Percentiles rank a stretch among this genome's conserved stretches.
These are phyloP conservation scores for Amphiprion clarkii DNA, from an alignment of 2,797 vertebrate species.

Conservation along the genomic window DNA sequence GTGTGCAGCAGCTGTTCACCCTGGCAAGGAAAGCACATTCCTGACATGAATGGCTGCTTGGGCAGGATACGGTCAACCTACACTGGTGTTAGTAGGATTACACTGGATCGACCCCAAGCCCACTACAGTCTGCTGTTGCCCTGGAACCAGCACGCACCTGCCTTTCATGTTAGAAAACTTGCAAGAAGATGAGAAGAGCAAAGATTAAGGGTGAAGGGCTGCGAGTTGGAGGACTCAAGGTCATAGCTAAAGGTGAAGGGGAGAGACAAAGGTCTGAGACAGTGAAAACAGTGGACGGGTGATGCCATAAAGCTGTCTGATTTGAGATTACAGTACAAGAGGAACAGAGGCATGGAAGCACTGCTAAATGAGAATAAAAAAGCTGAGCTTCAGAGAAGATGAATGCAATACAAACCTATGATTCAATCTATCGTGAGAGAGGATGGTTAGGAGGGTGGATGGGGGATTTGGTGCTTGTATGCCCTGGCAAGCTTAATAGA, in stretches of 20 bases:
- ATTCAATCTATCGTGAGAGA: constrained; percentile 65
- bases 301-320: constrained; percentile 11
- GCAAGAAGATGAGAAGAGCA: constrained; percentile 14
- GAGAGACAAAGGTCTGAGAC: constrained; percentile 11
- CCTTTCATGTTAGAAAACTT: constrained; percentile 55
- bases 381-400: constrained; percentile 20
- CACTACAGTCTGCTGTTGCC: constrained; percentile 28
- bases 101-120: constrained; percentile 49
- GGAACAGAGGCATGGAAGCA: constrained; percentile 5
- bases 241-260: constrained; percentile 12
- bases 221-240: constrained; percentile 21
- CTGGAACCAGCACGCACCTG: constrained; percentile 50
- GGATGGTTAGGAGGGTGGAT: constrained; percentile 47
- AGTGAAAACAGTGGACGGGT: constrained; percentile 7
- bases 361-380: constrained; percentile 15
- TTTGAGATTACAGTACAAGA: constrained; percentile 17
- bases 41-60: constrained; percentile 51
- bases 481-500: constrained; percentile 49
- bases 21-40: constrained; percentile 67
- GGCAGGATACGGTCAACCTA: constrained; percentile 64
- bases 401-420: constrained; percentile 42
- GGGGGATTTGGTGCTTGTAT: constrained; percentile 60
- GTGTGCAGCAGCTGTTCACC: constrained; percentile 66
- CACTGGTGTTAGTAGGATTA: constrained; percentile 66
- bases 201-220: constrained; percentile 39